Conservation (phyloP, 2,113 vertebrate species). For the Anolis sagrei region DNA sequence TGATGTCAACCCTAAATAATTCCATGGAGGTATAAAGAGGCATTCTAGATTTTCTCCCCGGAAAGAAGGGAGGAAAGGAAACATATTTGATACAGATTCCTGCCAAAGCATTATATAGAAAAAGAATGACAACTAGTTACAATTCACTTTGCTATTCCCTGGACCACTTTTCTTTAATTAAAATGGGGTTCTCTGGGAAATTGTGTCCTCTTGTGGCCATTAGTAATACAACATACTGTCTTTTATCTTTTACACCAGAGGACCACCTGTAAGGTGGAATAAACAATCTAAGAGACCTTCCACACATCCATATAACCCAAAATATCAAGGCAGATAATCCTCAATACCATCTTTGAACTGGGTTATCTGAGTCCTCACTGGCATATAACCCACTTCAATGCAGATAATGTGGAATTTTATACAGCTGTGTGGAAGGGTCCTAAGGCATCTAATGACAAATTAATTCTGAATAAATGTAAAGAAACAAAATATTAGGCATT, state of each 20-base stretch:
- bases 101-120: conserved; percentile 20
- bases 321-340: too few species aligned
- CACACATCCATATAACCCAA: too few species aligned
- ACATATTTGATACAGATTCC: conserved; percentile 5
- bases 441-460: too few species aligned
- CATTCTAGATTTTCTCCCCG: background rate
- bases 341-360: too few species aligned
- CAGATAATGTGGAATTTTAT: too few species aligned
- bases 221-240: conserved; percentile 68
- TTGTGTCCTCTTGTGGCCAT: conserved; percentile 85
- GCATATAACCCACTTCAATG: too few species aligned
- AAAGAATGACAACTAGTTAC: conserved; percentile 18
- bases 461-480: background rate
- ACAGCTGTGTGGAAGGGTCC: too few species aligned
- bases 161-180: conserved; percentile 40
- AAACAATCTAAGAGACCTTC: background rate
- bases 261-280: conserved; percentile 38
- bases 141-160: conserved; percentile 15
- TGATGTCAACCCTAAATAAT: conserved; percentile 21
- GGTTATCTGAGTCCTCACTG: too few species aligned
- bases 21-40: background rate
- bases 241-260: conserved; percentile 40
- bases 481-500: background rate
- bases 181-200: conserved; percentile 71
- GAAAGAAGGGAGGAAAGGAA: conserved; percentile 41